phyloP scores from a whole-genome alignment of 2,888 invertebrate genomes.

The Lochmaea capreae region DNA sequence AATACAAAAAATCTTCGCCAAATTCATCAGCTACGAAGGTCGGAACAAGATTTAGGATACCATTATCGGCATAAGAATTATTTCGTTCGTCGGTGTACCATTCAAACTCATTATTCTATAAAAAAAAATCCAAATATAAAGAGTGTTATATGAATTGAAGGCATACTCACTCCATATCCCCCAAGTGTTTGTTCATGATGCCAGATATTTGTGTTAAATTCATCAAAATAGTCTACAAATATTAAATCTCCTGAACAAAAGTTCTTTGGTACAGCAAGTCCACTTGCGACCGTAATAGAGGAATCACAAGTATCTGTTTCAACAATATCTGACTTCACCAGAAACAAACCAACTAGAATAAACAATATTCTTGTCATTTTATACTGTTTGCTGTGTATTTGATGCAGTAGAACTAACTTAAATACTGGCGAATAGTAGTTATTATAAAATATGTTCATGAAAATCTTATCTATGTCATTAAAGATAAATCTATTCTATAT shows the following conservation, averaged over 20 bases:
- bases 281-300: constrained; percentile 41
- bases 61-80: constrained; percentile 72
- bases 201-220: constrained; percentile 73
- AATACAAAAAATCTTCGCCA: constrained; percentile 68
- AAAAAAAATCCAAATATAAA: background rate
- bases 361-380: no score
- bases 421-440: no score
- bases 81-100: constrained; percentile 76
- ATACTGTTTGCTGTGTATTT: background rate
- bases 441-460: no score
- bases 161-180: constrained; percentile 70
- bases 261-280: constrained; percentile 32
- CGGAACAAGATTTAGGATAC: constrained; percentile 73
- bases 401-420: no score
- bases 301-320: background rate
- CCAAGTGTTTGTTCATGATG: constrained; percentile 73
- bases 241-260: constrained; percentile 71
- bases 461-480: no score
- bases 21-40: constrained; percentile 70
- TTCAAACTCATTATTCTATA: constrained; percentile 68
- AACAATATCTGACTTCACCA: background rate
- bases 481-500: no score
- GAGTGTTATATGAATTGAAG: no score
- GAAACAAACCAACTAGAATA: background rate
- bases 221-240: constrained; percentile 73